Evolutionary conservation across 2,888 invertebrate species (phyloP), one percentile per base, ranked within the genome.

Genomic region (Protonemura montana): DNA sequence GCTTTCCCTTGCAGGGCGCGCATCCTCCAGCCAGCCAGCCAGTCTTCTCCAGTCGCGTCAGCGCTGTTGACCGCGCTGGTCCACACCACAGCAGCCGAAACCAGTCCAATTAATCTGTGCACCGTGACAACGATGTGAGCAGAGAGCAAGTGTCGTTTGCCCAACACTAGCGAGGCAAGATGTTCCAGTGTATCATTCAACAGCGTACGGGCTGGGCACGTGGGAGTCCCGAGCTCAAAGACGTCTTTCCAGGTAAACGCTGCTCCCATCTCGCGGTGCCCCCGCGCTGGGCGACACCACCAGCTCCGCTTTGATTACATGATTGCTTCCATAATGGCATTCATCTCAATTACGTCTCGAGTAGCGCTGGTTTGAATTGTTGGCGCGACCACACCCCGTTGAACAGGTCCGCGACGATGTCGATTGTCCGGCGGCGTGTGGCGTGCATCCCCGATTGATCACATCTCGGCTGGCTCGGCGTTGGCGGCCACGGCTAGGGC

Each of bases 131-230:
- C 35, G 29, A 80, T 80, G 85, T 80, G 85, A 85, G 2, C 35
- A 41, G 10, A 29, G 27, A 41, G 59, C 29, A 76, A 28, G 28
- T 85, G 81, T 81, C 81, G 81, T 82, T 41, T 76, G 86, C n/a
- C 21, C 21, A 25, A 78, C 81, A 41, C 41, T 30, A 3, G 35
- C 29, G 35, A 13, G 82, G 77, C 35, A 82, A 80, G 90, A 96
- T 96, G 96, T 96, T 96, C 92, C 96, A 96, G 93, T 96, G 96
- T 92, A 96, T 96, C 90, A 95, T 95, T 91, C 96, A 95, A 92
- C 96, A 95, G 92, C 94, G 94, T 90, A 94, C 94, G 91, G 95
- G 95, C 91, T 95, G 95, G 95, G 94, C 94, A 90, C 94, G 94
- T 91, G 94, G 94, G 90, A 94, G 94, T 90, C 94, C 95, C 88